Base-by-base conservation (phyloP, 2,888 invertebrate species). In the Lasiommata megera region DNA sequence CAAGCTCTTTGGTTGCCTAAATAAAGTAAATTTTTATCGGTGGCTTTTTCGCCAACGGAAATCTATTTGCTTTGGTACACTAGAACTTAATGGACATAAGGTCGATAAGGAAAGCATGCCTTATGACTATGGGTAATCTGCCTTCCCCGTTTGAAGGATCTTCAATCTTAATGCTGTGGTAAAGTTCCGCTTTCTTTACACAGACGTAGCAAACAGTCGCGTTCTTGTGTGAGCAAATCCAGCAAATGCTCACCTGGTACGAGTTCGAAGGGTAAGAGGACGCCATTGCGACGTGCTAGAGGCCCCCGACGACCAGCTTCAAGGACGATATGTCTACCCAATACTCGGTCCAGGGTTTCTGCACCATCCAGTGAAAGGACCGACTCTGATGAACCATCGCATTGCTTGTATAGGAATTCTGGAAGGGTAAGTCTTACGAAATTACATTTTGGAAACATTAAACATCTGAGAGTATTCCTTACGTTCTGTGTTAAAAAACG, bases 361-460 rank as follows among this genome's bases (percentile, higher is more conserved):
- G 44, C 44, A 8, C 44, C 44, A 14, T 46, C 44, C 14, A 46
- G 44, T 9, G 44, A 46, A 12, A 11, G 44, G 34, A 46, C 44
- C 0, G 90, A 90, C 73, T 87, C 88, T 1, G 88, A 89, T 52
- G 87, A 87, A 36, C 82, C 87, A 0, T 70, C 80, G 40, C 80
- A 80, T 28, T 73, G 72, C 29, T 60, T 80, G 1, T 85, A 79
- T 62, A 67, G 84, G 54, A 74, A 70, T 23, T 69, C 76, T 0
- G 80, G 74, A 56, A 71, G 82, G 70, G 87, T 86, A 34, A 73
- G 77, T 46, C 3, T 34, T 9, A 34, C 11, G 34, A 11, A 9
- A 34, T 11, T 34, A 11, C 1, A 34, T 11, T 23, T 23, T 3
- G 23, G 5, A 2, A 5, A 23, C 3, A 3, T 23, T 23, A 5